Percentiles rank a stretch among this genome's conserved stretches.
phyloP scores from a whole-genome alignment of 1,140 invertebrate species.

The Bombus soroeensis region DNA sequence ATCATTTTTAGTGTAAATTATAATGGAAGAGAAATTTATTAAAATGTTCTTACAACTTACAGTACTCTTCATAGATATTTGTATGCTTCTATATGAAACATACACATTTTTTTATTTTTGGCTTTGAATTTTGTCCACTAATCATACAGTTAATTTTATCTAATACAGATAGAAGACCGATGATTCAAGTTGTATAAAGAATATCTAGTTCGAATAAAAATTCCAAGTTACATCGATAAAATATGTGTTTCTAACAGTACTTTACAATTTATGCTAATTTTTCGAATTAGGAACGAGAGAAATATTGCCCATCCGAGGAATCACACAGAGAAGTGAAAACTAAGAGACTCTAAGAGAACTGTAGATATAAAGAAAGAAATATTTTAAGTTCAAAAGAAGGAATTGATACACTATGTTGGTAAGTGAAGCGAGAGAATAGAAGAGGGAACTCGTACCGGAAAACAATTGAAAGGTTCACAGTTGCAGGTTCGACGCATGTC shows the following conservation, averaged over 20 bases:
- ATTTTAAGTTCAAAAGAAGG: neutral
- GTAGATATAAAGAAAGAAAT: constrained; percentile 2
- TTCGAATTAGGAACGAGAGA: neutral
- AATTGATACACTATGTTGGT: neutral
- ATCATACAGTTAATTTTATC: neutral
- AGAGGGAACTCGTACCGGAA: constrained; percentile 65
- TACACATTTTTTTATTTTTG: neutral
- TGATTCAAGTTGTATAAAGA: neutral
- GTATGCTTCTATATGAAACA: too few species aligned
- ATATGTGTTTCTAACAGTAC: neutral
- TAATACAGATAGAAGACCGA: accelerated
- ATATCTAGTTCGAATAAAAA: neutral
- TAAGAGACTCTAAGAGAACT: neutral
- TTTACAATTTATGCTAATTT: neutral
- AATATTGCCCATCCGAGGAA: neutral
- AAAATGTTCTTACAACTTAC: neutral
- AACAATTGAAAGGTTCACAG: constrained; percentile 71
- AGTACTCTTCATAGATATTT: too few species aligned
- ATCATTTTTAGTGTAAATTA: neutral
- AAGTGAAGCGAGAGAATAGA: neutral
- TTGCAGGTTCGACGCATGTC: constrained; percentile 53
- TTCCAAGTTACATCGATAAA: neutral
- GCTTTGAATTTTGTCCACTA: neutral
- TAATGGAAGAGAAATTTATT: neutral
- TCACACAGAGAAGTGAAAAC: neutral